Evolutionary conservation across 37 sponge, comb jelly and placozoan genomes (phyloP).

Genomic region (Agelas oroides): DNA sequence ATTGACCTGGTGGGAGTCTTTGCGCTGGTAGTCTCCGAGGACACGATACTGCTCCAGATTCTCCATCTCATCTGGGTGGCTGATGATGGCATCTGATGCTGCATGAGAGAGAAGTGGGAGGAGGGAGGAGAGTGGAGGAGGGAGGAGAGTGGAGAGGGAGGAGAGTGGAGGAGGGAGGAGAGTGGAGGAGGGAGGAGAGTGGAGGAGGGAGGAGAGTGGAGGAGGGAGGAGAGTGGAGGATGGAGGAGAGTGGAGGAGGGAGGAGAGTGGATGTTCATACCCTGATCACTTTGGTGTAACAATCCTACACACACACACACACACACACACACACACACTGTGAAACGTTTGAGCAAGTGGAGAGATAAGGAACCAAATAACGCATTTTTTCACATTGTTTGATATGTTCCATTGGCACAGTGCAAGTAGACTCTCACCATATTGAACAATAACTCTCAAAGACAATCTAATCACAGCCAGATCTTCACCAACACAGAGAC

Average conservation of each 20-base stretch:
- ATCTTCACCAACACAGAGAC: neutral
- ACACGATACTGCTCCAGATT: constrained; percentile 69
- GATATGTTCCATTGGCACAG: too few species aligned
- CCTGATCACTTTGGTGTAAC: too few species aligned
- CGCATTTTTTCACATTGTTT: too few species aligned
- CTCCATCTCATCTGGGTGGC: constrained; percentile 79
- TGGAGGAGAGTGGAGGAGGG: neutral
- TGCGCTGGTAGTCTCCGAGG: constrained; percentile 58
- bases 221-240: neutral
- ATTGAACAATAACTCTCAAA: too few species aligned
- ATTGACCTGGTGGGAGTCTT: constrained; percentile 80
- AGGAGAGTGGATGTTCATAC: neutral
- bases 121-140: neutral
- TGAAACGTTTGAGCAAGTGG: too few species aligned
- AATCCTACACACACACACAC: neutral
- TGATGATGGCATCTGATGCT: constrained; percentile 47
- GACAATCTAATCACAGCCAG: neutral
- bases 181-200: neutral
- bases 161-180: neutral
- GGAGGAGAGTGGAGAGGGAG: neutral
- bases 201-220: neutral
- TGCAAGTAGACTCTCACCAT: too few species aligned
- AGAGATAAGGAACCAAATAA: too few species aligned
- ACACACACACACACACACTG: too few species aligned
- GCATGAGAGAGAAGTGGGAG: neutral